These are phyloP conservation scores for Drosophila peninsularis DNA, from an alignment of 2,888 invertebrate genomes.

Conservation along the genomic window DNA sequence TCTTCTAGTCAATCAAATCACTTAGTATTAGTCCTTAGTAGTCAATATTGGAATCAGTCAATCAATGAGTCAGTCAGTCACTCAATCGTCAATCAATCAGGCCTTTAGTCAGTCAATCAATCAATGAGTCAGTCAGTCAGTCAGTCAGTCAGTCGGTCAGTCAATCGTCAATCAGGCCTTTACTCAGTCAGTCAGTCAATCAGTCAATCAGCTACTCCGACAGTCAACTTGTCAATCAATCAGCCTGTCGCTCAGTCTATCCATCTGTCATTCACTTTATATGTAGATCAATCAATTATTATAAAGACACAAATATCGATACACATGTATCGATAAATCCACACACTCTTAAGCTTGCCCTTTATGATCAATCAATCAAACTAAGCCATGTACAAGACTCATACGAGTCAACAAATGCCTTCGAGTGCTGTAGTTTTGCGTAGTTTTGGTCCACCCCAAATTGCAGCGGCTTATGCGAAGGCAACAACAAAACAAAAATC, in stretches of 20 bases:
- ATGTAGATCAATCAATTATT: no score
- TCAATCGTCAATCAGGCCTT: no score
- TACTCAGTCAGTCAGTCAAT: neutral
- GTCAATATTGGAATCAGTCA: neutral
- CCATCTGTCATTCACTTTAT: neutral
- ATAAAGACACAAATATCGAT: neutral
- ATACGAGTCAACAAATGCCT: slow-evolving; percentile 21
- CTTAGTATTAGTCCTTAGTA: no score
- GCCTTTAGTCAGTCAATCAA: neutral
- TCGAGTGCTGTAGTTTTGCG: neutral
- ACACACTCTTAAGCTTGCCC: neutral
- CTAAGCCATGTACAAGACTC: neutral
- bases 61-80: neutral
- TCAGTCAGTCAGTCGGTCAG: neutral
- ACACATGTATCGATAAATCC: neutral
- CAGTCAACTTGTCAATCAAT: neutral
- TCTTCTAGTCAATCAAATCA: neutral
- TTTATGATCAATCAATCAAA: neutral
- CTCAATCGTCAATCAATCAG: neutral
- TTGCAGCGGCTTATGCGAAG: slow-evolving; percentile 29
- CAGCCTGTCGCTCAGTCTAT: neutral
- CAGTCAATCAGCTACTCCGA: neutral
- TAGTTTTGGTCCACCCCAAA: slow-evolving; percentile 26
- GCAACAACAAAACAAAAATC: slow-evolving; percentile 27
- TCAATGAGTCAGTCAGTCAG: neutral